Conservation (phyloP, 2,113 vertebrate species). For the Calidris pugnax region DNA sequence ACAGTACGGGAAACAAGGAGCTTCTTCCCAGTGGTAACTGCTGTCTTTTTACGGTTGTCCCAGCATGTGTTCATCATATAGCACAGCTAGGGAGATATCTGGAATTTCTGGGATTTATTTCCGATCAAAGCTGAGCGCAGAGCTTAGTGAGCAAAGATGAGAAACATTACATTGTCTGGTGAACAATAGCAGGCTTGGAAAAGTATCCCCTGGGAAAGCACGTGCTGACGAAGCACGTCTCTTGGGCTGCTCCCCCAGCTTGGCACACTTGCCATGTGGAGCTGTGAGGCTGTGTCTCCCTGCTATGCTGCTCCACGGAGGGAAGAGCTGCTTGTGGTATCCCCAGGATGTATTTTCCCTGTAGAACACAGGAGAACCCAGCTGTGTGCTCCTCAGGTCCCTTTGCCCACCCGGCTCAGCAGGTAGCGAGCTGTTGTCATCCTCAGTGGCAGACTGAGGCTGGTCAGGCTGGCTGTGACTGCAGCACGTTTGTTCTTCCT, state of each 20-base stretch:
- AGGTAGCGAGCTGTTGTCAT: neutral
- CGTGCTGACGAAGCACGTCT: fast-evolving
- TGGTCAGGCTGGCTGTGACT: neutral
- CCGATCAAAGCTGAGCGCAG: neutral
- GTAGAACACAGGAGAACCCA: fast-evolving
- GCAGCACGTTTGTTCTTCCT: neutral
- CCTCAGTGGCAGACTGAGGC: fast-evolving
- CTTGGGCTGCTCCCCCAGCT: neutral
- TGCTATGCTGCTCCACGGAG: fast-evolving
- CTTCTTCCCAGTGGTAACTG: neutral
- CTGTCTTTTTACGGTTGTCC: neutral
- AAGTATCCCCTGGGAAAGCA: neutral
- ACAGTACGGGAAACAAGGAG: neutral
- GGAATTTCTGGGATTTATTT: slow-evolving; percentile 55
- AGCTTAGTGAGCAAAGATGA: neutral
- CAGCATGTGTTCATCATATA: neutral
- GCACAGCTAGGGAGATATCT: neutral
- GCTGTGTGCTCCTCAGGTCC: fast-evolving
- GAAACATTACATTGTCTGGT: neutral
- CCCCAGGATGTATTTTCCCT: neutral
- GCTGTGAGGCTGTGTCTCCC: neutral
- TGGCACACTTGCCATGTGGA: fast-evolving
- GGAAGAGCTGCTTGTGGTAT: neutral
- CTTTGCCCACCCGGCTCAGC: neutral
- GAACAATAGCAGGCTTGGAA: neutral